A percentile compares a stretch with the other conserved stretches of the same genome.
Evolutionary conservation across 2,888 invertebrate genomes (phyloP).

Genomic region (Tetragonisca angustula): DNA sequence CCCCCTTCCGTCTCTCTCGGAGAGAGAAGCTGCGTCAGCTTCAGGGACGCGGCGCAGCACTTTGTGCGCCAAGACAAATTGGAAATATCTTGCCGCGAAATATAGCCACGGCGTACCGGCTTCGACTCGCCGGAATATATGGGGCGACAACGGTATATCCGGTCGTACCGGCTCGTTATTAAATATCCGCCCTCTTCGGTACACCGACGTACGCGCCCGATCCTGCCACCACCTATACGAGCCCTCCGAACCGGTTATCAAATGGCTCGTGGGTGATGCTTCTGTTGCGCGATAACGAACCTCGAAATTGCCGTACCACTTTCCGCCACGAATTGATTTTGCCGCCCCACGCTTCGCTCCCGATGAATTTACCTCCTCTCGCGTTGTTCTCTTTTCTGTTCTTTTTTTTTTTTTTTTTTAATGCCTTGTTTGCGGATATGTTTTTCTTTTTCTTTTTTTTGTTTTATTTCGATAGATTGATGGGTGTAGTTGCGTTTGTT

Average conservation of each 20-base stretch:
- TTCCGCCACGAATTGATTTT: conserved; percentile 26
- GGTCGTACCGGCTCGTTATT: conserved; percentile 78
- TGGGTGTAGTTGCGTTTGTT: background rate
- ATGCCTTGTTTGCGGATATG: too few species aligned
- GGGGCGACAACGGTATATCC: conserved; percentile 77
- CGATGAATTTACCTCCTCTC: background rate
- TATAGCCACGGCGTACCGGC: conserved; percentile 64
- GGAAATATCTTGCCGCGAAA: conserved; percentile 81
- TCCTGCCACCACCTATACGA: conserved; percentile 10
- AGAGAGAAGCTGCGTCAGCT: conserved; percentile 30
- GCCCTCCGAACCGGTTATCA: conserved; percentile 41
- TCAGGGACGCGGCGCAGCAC: conserved; percentile 74
- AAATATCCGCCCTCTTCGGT: conserved; percentile 74
- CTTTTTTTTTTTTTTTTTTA: background rate
- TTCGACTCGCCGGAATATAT: conserved; percentile 76
- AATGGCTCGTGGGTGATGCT: conserved; percentile 51
- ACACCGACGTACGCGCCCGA: conserved; percentile 15
- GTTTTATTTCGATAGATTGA: background rate
- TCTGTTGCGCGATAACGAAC: conserved; percentile 51
- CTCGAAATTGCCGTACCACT: conserved; percentile 31
- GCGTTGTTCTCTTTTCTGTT: background rate
- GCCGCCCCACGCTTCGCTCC: background rate
- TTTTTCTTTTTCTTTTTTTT: background rate
- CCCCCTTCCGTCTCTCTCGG: conserved; percentile 29
- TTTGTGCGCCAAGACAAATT: conserved; percentile 82